A percentile compares a stretch with the other conserved stretches of the same genome.
Evolutionary conservation across 2,797 vertebrate genomes (phyloP).

Genomic region (Melanogrammus aeglefinus): DNA sequence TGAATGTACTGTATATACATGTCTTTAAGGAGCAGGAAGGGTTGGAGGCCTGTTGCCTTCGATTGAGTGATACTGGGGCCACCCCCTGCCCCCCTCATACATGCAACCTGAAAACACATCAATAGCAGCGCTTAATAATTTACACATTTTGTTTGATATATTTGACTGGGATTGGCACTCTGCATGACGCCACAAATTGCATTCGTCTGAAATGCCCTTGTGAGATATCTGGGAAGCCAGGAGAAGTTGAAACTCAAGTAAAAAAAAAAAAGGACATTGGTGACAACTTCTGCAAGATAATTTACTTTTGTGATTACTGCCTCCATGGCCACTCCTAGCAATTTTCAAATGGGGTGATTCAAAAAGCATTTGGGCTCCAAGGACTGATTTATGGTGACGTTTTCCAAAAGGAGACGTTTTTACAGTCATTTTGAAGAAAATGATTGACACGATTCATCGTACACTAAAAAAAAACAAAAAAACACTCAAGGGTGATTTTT

Average conservation of each 20-base stretch:
- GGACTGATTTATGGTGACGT: neutral
- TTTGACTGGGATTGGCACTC: neutral
- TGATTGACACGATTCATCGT: neutral
- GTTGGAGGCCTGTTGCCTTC: neutral
- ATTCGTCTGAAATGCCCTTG: neutral
- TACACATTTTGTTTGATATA: neutral
- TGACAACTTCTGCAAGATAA: neutral
- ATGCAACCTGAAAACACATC: conserved; percentile 1
- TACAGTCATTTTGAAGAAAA: neutral
- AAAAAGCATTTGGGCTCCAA: conserved; percentile 6
- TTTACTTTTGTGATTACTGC: neutral
- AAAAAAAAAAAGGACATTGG: neutral
- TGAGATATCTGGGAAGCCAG: neutral
- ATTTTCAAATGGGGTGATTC: conserved; percentile 25
- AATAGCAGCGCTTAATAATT: neutral
- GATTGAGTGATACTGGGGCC: neutral
- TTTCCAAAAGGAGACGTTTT: neutral
- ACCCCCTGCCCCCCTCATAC: neutral
- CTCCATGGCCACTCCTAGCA: neutral
- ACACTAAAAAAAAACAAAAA: neutral
- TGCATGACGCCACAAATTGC: neutral
- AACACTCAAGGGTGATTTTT: neutral
- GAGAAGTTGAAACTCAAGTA: neutral
- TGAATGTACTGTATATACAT: neutral
- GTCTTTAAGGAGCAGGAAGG: neutral